phyloP scores from a whole-genome alignment of 2,113 vertebrate species.

The western clawed frog (Xenopus tropicalis) region UCB_Xtro_10.0 CM004448.2:93258001-93258500 shows the following conservation, averaged over 20 bases:
- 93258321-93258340: conserved; percentile 53
- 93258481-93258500: too few species aligned
- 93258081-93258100: too few species aligned
- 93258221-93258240: conserved; percentile 42
- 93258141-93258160: too few species aligned
- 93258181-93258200: background rate
- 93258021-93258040: too few species aligned
- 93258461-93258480: too few species aligned
- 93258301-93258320: conserved; percentile 56
- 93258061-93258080: too few species aligned
- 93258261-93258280: conserved; percentile 58
- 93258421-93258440: too few species aligned
- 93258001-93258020: too few species aligned
- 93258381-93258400: background rate
- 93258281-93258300: conserved; percentile 60
- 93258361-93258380: background rate
- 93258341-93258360: background rate
- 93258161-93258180: background rate
- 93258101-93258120: too few species aligned
- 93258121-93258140: too few species aligned
- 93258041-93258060: too few species aligned
- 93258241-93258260: conserved; percentile 45
- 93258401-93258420: background rate
- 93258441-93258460: too few species aligned
- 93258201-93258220: conserved; percentile 1